phyloP scores from a whole-genome alignment of 2,113 vertebrate species.

The Leucopsar rothschildi region DNA sequence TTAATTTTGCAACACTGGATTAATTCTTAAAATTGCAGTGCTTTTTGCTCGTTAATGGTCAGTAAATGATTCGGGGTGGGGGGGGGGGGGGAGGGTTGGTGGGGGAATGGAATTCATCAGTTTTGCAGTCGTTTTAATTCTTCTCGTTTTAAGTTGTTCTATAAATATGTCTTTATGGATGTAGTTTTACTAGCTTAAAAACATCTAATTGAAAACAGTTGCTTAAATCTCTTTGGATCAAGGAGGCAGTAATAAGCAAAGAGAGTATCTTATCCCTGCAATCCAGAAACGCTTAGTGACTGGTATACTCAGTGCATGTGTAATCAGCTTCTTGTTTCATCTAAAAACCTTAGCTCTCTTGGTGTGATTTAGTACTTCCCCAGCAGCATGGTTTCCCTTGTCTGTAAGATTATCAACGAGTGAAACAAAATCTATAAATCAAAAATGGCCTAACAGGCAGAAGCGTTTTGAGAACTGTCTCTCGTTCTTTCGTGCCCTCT shows the following conservation, averaged over 20 bases:
- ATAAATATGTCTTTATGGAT: conserved; percentile 77
- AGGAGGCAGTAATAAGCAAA: conserved; percentile 71
- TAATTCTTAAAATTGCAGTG: conserved; percentile 68
- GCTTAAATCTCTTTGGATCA: conserved; percentile 79
- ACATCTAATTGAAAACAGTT: conserved; percentile 82
- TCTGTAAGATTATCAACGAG: background rate
- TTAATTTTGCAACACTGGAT: conserved; percentile 69
- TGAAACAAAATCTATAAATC: background rate
- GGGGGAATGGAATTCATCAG: conserved; percentile 59
- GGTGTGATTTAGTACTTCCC: conserved; percentile 31
- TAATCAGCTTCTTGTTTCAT: conserved; percentile 67
- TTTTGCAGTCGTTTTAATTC: conserved; percentile 68
- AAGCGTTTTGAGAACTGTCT: background rate
- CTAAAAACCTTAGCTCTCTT: conserved; percentile 57
- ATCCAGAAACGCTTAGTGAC: conserved; percentile 68
- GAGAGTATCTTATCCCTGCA: conserved; percentile 74
- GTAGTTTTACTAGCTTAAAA: conserved; percentile 78
- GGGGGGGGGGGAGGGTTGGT: background rate
- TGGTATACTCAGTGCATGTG: conserved; percentile 45
- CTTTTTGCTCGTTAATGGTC: conserved; percentile 59
- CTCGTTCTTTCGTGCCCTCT: background rate
- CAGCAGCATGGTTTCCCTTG: conserved; percentile 9
- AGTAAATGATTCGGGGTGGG: conserved; percentile 27
- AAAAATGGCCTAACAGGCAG: background rate
- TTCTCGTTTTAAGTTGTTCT: conserved; percentile 75